These are phyloP conservation scores for Bujurquina vittata DNA, from an alignment of 2,113 vertebrate species.

Conservation along the genomic window DNA sequence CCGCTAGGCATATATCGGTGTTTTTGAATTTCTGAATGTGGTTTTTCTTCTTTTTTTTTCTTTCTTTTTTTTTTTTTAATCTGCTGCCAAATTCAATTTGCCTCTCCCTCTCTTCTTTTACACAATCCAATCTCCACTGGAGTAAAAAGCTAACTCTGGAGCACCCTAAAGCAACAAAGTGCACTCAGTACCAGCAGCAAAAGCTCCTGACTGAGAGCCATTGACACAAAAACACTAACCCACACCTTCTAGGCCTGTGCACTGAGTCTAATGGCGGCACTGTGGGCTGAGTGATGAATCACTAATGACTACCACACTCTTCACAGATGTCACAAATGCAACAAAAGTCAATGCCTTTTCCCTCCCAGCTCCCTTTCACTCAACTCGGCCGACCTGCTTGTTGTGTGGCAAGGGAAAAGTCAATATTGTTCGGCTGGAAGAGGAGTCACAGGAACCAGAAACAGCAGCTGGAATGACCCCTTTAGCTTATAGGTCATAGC, in stretches of 20 bases:
- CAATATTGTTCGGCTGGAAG: slow-evolving; percentile 42
- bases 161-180: slow-evolving; percentile 55
- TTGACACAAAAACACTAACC: slow-evolving; percentile 67
- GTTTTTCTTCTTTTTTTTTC: too few relatives aligned
- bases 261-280: slow-evolving; percentile 60
- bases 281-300: slow-evolving; percentile 50
- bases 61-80: neutral
- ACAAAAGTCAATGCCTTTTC: slow-evolving; percentile 56
- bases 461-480: slow-evolving; percentile 29
- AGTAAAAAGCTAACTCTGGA: slow-evolving; percentile 43
- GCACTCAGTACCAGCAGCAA: slow-evolving; percentile 43
- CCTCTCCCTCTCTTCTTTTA: slow-evolving; percentile 7
- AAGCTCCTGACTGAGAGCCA: slow-evolving; percentile 51
- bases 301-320: slow-evolving; percentile 65
- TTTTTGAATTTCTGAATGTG: slow-evolving; percentile 25
- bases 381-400: slow-evolving; percentile 14
- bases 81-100: slow-evolving; percentile 37
- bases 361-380: slow-evolving; percentile 39
- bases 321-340: slow-evolving; percentile 62
- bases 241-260: slow-evolving; percentile 46
- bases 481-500: slow-evolving; percentile 40
- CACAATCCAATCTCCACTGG: slow-evolving; percentile 44
- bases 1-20: neutral
- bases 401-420: slow-evolving; percentile 34
- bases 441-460: slow-evolving; percentile 41